A percentile compares a stretch with the other conserved stretches of the same genome.
Evolutionary conservation across 2,888 invertebrate genomes (phyloP).

Genomic region (Pristionchus exspectatus): DNA sequence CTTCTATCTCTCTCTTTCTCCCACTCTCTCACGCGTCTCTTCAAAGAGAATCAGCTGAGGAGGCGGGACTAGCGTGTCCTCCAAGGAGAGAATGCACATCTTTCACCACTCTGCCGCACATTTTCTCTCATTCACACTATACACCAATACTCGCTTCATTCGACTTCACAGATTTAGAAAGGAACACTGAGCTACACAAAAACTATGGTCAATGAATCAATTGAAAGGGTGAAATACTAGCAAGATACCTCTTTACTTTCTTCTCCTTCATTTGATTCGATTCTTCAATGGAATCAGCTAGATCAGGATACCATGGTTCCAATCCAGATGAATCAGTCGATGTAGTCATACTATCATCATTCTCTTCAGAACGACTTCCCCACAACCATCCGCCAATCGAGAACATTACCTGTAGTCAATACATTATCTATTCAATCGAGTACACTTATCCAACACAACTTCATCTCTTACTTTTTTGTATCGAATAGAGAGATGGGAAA

Average conservation of each 20-base stretch:
- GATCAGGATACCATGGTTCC: background rate
- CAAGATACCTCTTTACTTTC: background rate
- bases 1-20: background rate
- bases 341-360: background rate
- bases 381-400: too few relatives aligned
- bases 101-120: background rate
- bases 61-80: constrained; percentile 26
- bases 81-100: background rate
- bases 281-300: background rate
- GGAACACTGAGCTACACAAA: background rate
- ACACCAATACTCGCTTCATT: background rate
- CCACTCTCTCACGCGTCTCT: background rate
- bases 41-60: constrained; percentile 49
- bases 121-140: background rate
- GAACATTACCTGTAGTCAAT: too few relatives aligned
- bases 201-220: background rate
- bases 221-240: background rate
- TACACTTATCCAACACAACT: too few relatives aligned
- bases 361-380: background rate
- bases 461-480: too few relatives aligned
- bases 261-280: background rate
- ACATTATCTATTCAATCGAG: too few relatives aligned
- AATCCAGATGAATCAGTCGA: background rate
- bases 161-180: background rate
- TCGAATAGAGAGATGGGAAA: too few relatives aligned